Evolutionary conservation across 2,113 vertebrate species (phyloP), one percentile per base, ranked within the genome.

Genomic region (Artemisiospiza belli): DNA sequence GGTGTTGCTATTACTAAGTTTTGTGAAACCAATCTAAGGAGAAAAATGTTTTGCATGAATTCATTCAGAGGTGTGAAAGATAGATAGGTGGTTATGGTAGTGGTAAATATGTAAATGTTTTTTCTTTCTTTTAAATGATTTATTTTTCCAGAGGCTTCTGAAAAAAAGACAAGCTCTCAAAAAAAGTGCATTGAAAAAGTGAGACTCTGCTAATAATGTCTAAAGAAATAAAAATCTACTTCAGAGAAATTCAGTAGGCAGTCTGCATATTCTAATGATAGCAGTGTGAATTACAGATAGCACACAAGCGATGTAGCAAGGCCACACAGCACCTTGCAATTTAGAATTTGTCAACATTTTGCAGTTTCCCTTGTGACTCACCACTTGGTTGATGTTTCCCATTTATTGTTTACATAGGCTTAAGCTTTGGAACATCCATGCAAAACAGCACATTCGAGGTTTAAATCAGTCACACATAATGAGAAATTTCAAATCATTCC

Each of bases 381-480:
- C 89, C 91, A 67, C 89, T 93, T 59, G 93, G 94, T 69, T 37
- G 87, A 95, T 94, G 67, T 92, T 94, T 69, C 54, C 62, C 75
- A 67, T 80, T 90, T 95, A 78, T 96, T 96, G 92, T 97, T 97
- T 94, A 83, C 55, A 74, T 84, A 93, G 93, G 21, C 28, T 75
- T 82, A 83, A 73, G 85, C 91, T 97, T 85, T 94, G 55, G 35
- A 70, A 83, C 57, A 94, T 84, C 82, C 80, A 76, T 31, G 55
- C 75, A 63, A 79, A 33, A 21, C 62, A 74, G 82, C 82, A 74
- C 81, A 94, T 92, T 94, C 8, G 16, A 89, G 90, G 70, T 96
- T 97, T 95, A 96, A 96, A 95, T 97, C 95, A 96, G 93, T 96
- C 92, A 91, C 62, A 90, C 44, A 46, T 92, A 69, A 94, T 51